phyloP scores from a whole-genome alignment of 92 coral and sea anemone genomes.

The Paramuricea clavata region DNA sequence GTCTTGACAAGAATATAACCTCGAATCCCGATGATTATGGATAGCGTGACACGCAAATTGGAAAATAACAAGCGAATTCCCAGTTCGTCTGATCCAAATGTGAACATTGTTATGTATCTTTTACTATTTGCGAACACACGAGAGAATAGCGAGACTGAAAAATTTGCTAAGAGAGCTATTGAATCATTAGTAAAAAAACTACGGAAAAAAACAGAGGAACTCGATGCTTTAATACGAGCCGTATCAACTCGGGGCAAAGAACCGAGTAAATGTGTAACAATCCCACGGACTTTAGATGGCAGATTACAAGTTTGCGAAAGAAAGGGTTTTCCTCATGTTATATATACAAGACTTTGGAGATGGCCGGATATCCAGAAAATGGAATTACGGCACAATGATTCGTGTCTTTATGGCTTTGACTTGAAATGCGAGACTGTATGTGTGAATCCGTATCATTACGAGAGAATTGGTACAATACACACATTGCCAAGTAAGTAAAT shows the following conservation, averaged over 20 bases:
- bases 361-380: slow-evolving; percentile 99
- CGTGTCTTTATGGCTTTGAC: slow-evolving; percentile 99
- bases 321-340: slow-evolving; percentile 99
- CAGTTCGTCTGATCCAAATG: slow-evolving; percentile 97
- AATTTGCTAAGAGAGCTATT: slow-evolving; percentile 99
- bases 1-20: background rate
- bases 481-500: slow-evolving; percentile 45
- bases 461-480: slow-evolving; percentile 87
- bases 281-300: slow-evolving; percentile 97
- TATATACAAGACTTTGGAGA: slow-evolving; percentile 99
- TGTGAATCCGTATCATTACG: slow-evolving; percentile 99
- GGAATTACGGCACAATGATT: slow-evolving; percentile 99
- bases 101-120: slow-evolving; percentile 94
- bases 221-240: slow-evolving; percentile 92
- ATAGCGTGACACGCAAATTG: slow-evolving; percentile 51
- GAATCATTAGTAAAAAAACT: slow-evolving; percentile 98
- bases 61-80: slow-evolving; percentile 91
- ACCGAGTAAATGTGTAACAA: slow-evolving; percentile 98
- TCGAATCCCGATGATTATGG: slow-evolving; percentile 32
- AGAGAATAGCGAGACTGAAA: slow-evolving; percentile 99
- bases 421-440: slow-evolving; percentile 98
- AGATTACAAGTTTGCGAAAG: slow-evolving; percentile 99
- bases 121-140: slow-evolving; percentile 94
- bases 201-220: slow-evolving; percentile 96
- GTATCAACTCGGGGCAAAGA: slow-evolving; percentile 93